Percentiles rank a stretch among this genome's conserved stretches.
phyloP scores from a whole-genome alignment of 2,113 vertebrate species.

The Notothenia coriiceps region DNA sequence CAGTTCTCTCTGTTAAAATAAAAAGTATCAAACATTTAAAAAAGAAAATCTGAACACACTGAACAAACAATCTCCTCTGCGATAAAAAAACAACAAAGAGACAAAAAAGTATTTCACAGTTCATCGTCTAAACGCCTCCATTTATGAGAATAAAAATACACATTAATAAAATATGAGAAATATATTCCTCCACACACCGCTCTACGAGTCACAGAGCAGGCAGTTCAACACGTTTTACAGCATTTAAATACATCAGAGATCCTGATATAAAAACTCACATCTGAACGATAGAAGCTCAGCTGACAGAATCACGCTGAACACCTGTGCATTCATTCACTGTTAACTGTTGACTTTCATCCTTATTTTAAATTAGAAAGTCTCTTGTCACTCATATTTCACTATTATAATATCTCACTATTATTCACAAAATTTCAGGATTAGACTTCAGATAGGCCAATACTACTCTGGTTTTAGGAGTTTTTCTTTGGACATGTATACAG shows the following conservation, averaged over 20 bases:
- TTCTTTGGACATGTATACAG: no score
- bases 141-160: slow-evolving; percentile 17
- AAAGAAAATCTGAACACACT: slow-evolving; percentile 11
- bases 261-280: not conserved
- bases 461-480: no score
- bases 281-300: not conserved
- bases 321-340: not conserved
- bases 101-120: slow-evolving; percentile 1
- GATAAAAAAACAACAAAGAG: slow-evolving; percentile 27
- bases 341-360: not conserved
- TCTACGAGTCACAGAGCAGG: not conserved
- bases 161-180: not conserved
- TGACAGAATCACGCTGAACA: not conserved
- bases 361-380: not conserved
- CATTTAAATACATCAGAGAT: not conserved
- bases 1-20: slow-evolving; percentile 8
- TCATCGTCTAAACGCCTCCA: not conserved
- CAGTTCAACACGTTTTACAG: not conserved
- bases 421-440: no score
- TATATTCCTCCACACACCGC: not conserved
- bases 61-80: not conserved
- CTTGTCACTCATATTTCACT: not conserved
- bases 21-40: slow-evolving; percentile 38
- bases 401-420: no score
- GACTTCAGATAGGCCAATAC: no score